Evolutionary conservation across 1,140 invertebrate genomes (phyloP).

Genomic region (Pseudomyrmex dendroicus): DNA sequence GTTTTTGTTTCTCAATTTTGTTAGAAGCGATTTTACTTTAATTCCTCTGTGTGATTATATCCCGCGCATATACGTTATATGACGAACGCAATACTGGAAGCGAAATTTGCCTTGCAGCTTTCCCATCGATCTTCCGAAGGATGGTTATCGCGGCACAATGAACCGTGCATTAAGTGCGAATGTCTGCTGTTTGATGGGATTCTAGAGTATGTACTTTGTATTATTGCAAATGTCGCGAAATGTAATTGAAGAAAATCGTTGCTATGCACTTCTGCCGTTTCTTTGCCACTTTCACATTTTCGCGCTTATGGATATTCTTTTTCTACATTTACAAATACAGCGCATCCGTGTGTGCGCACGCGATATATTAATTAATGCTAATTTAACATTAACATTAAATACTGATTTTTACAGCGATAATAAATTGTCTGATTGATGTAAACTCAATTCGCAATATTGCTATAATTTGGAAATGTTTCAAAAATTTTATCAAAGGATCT

Average conservation of each 20-base stretch:
- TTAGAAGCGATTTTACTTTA: not conserved
- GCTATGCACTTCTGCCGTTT: not conserved
- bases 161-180: conserved; percentile 37
- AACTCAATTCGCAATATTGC: no score
- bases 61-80: not conserved
- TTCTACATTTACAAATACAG: not conserved
- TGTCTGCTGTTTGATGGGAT: conserved; percentile 42
- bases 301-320: not conserved
- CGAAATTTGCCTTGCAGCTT: conserved; percentile 34
- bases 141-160: conserved; percentile 32
- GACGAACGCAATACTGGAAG: conserved; percentile 17
- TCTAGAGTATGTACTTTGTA: conserved; percentile 48
- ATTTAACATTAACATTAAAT: not conserved
- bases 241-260: conserved; percentile 38
- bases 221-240: conserved; percentile 42
- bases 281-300: conserved; percentile 3
- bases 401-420: not conserved
- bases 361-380: no score
- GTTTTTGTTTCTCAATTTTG: no score
- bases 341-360: not conserved
- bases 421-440: no score
- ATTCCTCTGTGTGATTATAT: not conserved
- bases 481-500: conserved; percentile 34
- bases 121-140: conserved; percentile 36
- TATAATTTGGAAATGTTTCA: no score